Percentiles rank a stretch among this genome's conserved stretches.
Evolutionary conservation across 2,888 invertebrate genomes (phyloP).

Genomic region (Apotomis turbidana): DNA sequence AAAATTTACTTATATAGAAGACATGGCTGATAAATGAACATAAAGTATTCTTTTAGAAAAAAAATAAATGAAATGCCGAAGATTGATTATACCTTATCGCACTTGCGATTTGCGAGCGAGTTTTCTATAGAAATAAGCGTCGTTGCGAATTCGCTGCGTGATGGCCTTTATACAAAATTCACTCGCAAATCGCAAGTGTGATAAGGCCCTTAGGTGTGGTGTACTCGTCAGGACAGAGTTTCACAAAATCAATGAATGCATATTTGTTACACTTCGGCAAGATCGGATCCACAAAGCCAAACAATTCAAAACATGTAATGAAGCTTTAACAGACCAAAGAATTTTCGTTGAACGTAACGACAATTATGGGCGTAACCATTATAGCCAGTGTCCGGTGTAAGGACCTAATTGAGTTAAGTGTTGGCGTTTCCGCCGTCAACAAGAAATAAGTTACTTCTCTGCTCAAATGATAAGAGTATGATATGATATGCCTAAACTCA

Average conservation of each 20-base stretch:
- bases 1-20: too few relatives aligned
- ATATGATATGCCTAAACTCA: neutral
- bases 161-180: too few relatives aligned
- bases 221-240: too few relatives aligned
- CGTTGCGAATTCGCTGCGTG: too few relatives aligned
- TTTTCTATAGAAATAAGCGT: too few relatives aligned
- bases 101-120: too few relatives aligned
- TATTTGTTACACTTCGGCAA: neutral
- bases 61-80: too few relatives aligned
- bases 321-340: neutral
- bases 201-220: too few relatives aligned
- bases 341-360: constrained; percentile 23
- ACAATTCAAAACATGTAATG: neutral
- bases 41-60: too few relatives aligned
- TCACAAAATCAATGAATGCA: neutral
- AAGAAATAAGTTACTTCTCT: constrained; percentile 5
- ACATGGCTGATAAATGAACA: too few relatives aligned
- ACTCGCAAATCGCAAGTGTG: too few relatives aligned
- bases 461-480: neutral
- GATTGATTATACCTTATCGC: too few relatives aligned
- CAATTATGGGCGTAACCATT: constrained; percentile 45
- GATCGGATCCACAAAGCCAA: neutral
- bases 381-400: constrained; percentile 46
- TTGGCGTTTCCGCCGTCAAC: constrained; percentile 55
- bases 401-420: constrained; percentile 61